Conservation (phyloP, 2,888 invertebrate species). For the Cosmia trapezina region DNA sequence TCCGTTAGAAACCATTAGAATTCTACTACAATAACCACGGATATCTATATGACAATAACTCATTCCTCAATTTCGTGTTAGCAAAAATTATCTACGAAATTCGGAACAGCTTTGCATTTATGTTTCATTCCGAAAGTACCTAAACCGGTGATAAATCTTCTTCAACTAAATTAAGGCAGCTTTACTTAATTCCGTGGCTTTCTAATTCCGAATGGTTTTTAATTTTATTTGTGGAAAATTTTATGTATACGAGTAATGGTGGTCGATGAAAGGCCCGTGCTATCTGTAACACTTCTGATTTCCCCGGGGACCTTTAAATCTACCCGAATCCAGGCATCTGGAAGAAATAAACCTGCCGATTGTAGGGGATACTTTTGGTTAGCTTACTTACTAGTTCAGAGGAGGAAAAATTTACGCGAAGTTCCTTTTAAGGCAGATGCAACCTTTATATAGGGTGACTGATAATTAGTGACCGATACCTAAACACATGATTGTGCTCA, state of each 20-base stretch:
- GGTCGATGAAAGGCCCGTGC: constrained; percentile 36
- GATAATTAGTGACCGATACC: too few species aligned
- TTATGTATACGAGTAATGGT: constrained; percentile 45
- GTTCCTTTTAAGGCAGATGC: not conserved
- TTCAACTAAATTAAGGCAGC: constrained; percentile 46
- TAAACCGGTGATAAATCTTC: constrained; percentile 52
- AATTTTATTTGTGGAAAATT: constrained; percentile 50
- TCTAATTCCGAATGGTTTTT: constrained; percentile 49
- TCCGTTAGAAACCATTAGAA: constrained; percentile 8
- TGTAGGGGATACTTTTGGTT: constrained; percentile 31
- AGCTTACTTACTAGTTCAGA: constrained; percentile 18
- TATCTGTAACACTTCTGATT: constrained; percentile 57
- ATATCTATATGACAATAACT: too few species aligned
- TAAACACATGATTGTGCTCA: too few species aligned
- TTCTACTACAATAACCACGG: not conserved
- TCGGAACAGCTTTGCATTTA: constrained; percentile 29
- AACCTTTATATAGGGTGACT: not conserved
- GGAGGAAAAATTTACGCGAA: not conserved
- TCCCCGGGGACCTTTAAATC: constrained; percentile 55
- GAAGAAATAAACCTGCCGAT: constrained; percentile 60
- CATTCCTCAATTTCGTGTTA: constrained; percentile 30
- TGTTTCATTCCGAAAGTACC: constrained; percentile 30
- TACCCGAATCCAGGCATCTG: constrained; percentile 48
- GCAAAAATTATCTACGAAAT: constrained; percentile 22
- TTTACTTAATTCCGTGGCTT: constrained; percentile 46